Conservation (phyloP, 2,797 vertebrate genomes). For the Argya squamiceps region DNA sequence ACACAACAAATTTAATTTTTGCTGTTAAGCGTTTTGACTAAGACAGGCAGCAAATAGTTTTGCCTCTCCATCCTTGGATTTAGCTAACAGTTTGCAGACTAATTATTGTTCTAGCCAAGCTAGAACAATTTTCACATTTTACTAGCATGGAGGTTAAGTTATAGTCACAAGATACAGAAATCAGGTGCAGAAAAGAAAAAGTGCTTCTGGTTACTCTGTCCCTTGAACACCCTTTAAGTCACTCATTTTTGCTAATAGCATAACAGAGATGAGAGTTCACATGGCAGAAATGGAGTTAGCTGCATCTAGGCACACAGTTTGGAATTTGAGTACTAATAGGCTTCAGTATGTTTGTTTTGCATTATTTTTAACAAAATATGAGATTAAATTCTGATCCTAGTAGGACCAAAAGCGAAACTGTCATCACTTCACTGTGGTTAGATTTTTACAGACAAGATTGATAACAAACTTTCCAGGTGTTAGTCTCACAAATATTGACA, state of each 20-base stretch:
- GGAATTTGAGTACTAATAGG: background rate
- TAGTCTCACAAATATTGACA: background rate
- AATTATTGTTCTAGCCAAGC: background rate
- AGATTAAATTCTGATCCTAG: background rate
- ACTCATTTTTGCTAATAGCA: background rate
- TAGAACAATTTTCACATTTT: background rate
- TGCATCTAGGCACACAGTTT: background rate
- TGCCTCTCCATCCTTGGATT: background rate
- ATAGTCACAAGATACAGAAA: background rate
- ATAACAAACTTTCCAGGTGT: background rate
- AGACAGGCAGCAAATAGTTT: background rate
- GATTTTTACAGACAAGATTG: background rate
- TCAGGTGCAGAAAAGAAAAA: background rate
- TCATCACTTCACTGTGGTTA: background rate
- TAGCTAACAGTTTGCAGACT: background rate
- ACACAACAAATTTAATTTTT: background rate
- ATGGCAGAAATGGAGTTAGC: background rate
- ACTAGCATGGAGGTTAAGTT: background rate
- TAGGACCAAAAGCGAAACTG: background rate
- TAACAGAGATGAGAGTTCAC: background rate
- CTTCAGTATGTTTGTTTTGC: background rate
- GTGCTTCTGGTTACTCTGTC: background rate
- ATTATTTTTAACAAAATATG: background rate
- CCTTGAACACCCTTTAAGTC: background rate
- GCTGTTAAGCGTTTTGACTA: background rate